Conservation (phyloP, 2,797 vertebrate genomes). For the Lacerta agilis region DNA sequence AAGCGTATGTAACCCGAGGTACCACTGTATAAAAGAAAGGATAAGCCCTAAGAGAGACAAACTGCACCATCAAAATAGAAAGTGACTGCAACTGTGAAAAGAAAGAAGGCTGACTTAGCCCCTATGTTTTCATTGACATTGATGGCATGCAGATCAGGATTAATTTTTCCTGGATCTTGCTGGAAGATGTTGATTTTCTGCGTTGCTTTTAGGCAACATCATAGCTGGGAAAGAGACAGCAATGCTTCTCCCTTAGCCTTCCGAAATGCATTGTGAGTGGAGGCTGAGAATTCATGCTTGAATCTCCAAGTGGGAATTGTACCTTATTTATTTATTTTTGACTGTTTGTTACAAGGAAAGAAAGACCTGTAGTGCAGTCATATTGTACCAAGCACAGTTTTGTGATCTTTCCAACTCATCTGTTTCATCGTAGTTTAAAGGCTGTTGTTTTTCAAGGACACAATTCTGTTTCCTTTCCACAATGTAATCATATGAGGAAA, state of each 20-base stretch:
- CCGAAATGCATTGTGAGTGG: not conserved
- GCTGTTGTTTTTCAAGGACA: not conserved
- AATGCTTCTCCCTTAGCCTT: not conserved
- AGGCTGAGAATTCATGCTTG: not conserved
- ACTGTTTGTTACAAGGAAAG: not conserved
- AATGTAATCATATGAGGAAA: constrained; percentile 14
- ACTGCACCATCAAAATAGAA: not conserved
- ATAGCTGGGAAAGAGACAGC: not conserved
- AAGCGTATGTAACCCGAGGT: no score
- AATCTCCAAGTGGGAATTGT: not conserved
- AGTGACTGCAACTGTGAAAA: not conserved
- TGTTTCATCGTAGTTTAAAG: constrained; percentile 7
- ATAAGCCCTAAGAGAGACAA: not conserved
- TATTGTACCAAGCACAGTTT: not conserved
- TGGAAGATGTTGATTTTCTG: not conserved
- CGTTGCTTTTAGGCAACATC: not conserved
- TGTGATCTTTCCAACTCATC: not conserved
- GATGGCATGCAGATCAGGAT: not conserved
- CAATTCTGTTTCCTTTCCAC: not conserved
- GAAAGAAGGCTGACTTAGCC: not conserved
- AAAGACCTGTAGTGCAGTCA: not conserved
- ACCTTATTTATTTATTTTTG: not conserved
- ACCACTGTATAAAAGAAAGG: no score
- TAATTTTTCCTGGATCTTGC: not conserved
- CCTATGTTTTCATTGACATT: not conserved